A percentile compares a stretch with the other conserved stretches of the same genome.
phyloP scores from a whole-genome alignment of 2,888 invertebrate genomes.

The Mythimna ferrago region DNA sequence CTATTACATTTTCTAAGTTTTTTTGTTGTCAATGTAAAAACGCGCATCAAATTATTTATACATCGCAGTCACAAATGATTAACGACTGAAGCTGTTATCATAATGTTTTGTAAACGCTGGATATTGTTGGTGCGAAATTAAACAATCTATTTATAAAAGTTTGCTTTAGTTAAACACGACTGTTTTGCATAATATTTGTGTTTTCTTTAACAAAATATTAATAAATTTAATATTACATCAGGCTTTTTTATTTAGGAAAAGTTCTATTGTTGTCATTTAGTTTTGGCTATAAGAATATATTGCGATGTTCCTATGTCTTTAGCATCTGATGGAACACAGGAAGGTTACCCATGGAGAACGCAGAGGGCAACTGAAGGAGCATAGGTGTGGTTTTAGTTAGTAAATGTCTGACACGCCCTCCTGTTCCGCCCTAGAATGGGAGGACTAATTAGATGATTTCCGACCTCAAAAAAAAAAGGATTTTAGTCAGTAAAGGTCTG shows the following conservation, averaged over 20 bases:
- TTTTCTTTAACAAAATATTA: not conserved
- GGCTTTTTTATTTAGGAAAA: not conserved
- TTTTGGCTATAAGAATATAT: not conserved
- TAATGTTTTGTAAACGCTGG: slow-evolving; percentile 48
- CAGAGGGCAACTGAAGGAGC: too few relatives aligned
- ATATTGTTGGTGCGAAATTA: slow-evolving; percentile 32
- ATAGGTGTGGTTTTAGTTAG: too few relatives aligned
- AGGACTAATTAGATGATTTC: too few relatives aligned
- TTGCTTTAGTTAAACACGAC: slow-evolving; percentile 23
- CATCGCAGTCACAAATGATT: slow-evolving; percentile 36
- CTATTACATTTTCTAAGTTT: not conserved
- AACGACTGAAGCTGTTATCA: slow-evolving; percentile 52
- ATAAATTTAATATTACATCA: not conserved
- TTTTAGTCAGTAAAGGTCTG: too few relatives aligned
- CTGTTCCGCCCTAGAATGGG: too few relatives aligned
- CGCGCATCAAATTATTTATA: slow-evolving; percentile 10
- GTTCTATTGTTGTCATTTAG: not conserved
- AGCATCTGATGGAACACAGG: too few relatives aligned
- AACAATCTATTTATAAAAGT: slow-evolving; percentile 14
- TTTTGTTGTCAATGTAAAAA: slow-evolving; percentile 8
- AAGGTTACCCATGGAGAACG: too few relatives aligned
- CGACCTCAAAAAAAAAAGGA: too few relatives aligned
- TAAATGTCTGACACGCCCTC: too few relatives aligned
- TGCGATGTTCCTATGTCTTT: not conserved
- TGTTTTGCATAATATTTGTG: not conserved